Conservation (phyloP, 1,140 invertebrate species). For the Andricus grossulariae region DNA sequence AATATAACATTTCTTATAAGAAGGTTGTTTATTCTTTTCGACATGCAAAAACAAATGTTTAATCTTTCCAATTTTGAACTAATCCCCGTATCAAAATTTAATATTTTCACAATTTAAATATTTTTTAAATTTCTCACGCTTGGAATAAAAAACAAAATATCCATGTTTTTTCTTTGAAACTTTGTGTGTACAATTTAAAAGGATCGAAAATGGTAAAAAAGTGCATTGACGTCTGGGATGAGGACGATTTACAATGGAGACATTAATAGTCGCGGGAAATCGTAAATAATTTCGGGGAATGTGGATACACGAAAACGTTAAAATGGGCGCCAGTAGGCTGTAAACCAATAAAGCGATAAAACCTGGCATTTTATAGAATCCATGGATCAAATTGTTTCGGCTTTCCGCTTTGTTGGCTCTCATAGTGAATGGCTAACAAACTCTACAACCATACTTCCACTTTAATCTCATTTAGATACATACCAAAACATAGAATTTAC, state of each 20-base stretch:
- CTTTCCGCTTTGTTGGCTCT: slow-evolving; percentile 12
- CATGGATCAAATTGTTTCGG: slow-evolving; percentile 17
- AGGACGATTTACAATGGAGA: not conserved
- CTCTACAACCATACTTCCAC: slow-evolving; percentile 33
- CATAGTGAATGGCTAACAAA: slow-evolving; percentile 49
- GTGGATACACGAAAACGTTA: slow-evolving; percentile 29
- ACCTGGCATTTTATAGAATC: slow-evolving; percentile 41
- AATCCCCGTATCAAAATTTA: too few relatives aligned
- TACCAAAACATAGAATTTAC: slow-evolving; percentile 5
- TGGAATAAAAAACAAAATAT: too few relatives aligned
- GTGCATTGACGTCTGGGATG: not conserved
- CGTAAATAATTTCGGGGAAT: slow-evolving; percentile 38
- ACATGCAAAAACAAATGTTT: too few relatives aligned
- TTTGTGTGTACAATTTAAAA: not conserved
- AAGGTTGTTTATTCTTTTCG: too few relatives aligned
- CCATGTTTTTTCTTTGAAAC: too few relatives aligned
- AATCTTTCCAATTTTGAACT: too few relatives aligned
- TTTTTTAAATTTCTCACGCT: too few relatives aligned
- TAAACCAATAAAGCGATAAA: slow-evolving; percentile 65
- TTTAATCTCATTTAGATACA: slow-evolving; percentile 22
- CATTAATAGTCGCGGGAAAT: slow-evolving; percentile 17
- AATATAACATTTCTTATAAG: too few relatives aligned
- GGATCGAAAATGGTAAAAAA: not conserved
- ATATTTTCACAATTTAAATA: too few relatives aligned
- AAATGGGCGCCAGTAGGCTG: slow-evolving; percentile 32